These are phyloP conservation scores for Rhabdomys pumilio DNA, from an alignment of 2,797 vertebrate genomes.

Conservation along the genomic window DNA sequence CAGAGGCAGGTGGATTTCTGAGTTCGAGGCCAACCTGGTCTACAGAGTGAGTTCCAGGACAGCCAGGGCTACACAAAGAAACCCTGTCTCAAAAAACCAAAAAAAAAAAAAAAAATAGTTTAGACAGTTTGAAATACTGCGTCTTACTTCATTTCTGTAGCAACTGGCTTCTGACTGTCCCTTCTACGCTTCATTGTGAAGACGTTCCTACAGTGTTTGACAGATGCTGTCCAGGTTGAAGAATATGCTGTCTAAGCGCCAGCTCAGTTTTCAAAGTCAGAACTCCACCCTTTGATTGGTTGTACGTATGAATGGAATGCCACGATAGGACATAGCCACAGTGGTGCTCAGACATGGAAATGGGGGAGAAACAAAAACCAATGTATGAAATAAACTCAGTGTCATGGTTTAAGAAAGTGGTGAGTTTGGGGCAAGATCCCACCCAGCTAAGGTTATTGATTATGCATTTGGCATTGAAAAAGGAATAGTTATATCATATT, in stretches of 20 bases:
- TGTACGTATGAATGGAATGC: neutral
- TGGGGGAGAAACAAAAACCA: neutral
- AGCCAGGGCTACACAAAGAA: too few relatives aligned
- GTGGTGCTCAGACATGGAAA: neutral
- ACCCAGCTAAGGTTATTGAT: neutral
- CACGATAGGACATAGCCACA: neutral
- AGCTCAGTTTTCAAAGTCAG: neutral
- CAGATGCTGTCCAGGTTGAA: too few relatives aligned
- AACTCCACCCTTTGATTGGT: neutral
- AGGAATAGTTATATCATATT: neutral
- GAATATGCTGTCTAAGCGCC: neutral
- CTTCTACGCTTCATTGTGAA: neutral
- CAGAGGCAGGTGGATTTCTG: too few relatives aligned
- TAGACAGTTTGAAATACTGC: neutral
- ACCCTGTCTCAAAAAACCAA: too few relatives aligned
- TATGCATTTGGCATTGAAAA: neutral
- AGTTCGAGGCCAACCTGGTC: too few relatives aligned
- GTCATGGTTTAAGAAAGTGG: neutral
- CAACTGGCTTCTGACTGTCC: neutral
- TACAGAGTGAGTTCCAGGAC: too few relatives aligned
- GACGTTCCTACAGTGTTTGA: neutral
- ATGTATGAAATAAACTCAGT: neutral
- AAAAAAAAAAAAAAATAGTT: too few relatives aligned
- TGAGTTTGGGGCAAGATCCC: neutral
- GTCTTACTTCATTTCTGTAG: neutral